Conservation (phyloP, 2,113 vertebrate genomes). For the Fukomys damarensis region DNA sequence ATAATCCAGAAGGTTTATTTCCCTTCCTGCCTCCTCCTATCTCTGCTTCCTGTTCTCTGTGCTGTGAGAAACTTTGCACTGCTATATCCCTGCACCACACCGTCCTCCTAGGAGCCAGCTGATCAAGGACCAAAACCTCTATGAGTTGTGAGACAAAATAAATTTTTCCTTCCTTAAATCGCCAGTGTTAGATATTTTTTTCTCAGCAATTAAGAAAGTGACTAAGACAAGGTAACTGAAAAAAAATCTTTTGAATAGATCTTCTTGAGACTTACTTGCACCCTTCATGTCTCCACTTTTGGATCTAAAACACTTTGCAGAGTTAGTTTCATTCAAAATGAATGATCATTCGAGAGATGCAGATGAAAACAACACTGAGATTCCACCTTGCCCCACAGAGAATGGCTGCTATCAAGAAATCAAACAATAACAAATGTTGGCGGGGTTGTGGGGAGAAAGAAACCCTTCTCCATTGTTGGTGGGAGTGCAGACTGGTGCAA, state of each 20-base stretch:
- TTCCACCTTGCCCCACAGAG: no score
- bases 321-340: conserved; percentile 14
- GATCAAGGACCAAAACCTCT: neutral
- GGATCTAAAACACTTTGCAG: neutral
- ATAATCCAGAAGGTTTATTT: neutral
- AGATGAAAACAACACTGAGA: no score
- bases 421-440: no score
- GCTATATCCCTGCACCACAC: neutral
- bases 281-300: neutral
- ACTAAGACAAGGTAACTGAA: neutral
- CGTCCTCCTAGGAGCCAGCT: neutral
- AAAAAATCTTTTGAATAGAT: neutral
- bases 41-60: neutral
- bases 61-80: neutral
- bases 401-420: no score
- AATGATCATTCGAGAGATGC: no score
- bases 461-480: no score
- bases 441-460: no score
- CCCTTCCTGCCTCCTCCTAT: neutral
- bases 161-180: neutral
- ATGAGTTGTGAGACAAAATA: neutral
- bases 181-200: neutral
- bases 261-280: neutral
- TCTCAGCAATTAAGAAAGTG: neutral
- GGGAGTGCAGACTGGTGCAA: no score